Conservation (phyloP, 2,797 vertebrate species). For the Acomys russatus region DNA sequence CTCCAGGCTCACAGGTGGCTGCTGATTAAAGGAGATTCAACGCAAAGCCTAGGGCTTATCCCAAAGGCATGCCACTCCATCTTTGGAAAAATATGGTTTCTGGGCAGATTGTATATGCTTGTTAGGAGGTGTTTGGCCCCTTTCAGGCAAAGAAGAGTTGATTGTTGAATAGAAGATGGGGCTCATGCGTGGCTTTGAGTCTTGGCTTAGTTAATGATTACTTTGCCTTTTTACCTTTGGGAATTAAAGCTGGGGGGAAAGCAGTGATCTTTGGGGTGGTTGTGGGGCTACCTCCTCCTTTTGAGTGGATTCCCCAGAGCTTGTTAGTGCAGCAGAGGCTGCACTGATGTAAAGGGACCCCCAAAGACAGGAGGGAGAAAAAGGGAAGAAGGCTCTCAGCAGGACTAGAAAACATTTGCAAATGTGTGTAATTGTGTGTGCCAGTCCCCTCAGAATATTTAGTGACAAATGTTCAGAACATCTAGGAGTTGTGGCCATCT, state of each 20-base stretch:
- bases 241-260: neutral
- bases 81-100: neutral
- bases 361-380: neutral
- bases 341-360: neutral
- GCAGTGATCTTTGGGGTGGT: too few relatives aligned
- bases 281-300: neutral
- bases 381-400: neutral
- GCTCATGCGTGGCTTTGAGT: neutral
- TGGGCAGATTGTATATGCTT: neutral
- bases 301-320: neutral
- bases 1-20: neutral
- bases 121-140: too few relatives aligned
- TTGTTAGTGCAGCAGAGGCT: neutral
- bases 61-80: neutral
- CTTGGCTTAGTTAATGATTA: neutral
- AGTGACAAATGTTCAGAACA: neutral
- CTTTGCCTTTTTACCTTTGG: neutral
- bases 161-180: neutral
- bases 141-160: too few relatives aligned
- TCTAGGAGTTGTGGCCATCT: neutral
- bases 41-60: neutral
- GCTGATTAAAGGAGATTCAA: neutral
- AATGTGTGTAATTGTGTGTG: neutral
- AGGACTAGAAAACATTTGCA: neutral
- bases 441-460: neutral